These are phyloP conservation scores for Anableps anableps DNA, from an alignment of 2,797 vertebrate genomes.

Conservation along the genomic window DNA sequence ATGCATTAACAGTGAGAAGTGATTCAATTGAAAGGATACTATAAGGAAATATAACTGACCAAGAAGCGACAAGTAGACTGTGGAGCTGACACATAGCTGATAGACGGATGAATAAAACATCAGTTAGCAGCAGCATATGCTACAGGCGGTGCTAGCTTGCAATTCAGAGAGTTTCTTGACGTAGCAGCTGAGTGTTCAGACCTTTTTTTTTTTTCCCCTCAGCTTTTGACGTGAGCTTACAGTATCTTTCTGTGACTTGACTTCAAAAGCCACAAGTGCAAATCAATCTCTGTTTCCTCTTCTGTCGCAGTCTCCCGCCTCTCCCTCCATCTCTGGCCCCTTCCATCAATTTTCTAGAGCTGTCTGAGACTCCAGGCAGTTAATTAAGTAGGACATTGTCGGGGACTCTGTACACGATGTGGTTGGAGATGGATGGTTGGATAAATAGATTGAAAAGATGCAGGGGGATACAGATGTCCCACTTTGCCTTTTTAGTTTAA, in stretches of 20 bases:
- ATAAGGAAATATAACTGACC: constrained; percentile 36
- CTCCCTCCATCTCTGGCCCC: constrained; percentile 18
- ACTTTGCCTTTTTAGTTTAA: constrained; percentile 5
- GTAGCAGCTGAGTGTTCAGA: constrained; percentile 41
- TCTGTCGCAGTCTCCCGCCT: constrained; percentile 20
- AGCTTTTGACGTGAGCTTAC: constrained; percentile 43
- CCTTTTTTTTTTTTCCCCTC: neutral
- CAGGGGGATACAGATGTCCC: constrained; percentile 16
- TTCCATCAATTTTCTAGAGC: constrained; percentile 56
- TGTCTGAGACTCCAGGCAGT: constrained; percentile 66
- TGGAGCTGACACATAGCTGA: constrained; percentile 56
- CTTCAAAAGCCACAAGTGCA: constrained; percentile 55
- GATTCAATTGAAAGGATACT: constrained; percentile 20
- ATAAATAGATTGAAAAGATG: constrained; percentile 37
- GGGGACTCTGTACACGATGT: constrained; percentile 40
- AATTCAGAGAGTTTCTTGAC: constrained; percentile 32
- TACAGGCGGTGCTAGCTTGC: constrained; percentile 52
- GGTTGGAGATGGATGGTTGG: constrained; percentile 46
- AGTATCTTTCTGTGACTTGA: constrained; percentile 27
- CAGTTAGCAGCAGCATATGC: constrained; percentile 35
- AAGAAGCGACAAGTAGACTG: constrained; percentile 43
- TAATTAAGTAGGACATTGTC: constrained; percentile 74
- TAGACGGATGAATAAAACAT: constrained; percentile 69
- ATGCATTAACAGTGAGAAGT: neutral
- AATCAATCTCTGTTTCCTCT: constrained; percentile 46